Conservation (phyloP, 2,888 invertebrate genomes). For the Melikaiella ostensackeni region DNA sequence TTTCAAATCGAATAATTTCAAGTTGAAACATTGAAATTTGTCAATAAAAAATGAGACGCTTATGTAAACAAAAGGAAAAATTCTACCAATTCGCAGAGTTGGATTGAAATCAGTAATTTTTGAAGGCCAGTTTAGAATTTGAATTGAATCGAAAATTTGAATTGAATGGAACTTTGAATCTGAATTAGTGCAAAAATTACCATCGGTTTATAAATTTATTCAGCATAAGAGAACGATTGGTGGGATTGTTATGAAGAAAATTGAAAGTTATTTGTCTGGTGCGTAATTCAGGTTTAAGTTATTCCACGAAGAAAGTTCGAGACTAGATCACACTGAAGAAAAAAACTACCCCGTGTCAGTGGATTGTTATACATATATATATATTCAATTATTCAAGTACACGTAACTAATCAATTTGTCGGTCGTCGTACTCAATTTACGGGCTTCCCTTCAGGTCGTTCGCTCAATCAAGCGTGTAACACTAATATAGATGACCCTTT, state of each 20-base stretch:
- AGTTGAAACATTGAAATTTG: neutral
- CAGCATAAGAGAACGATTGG: neutral
- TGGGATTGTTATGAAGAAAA: slow-evolving; percentile 19
- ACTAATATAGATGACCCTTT: neutral
- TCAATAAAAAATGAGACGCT: too few species aligned
- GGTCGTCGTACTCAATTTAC: slow-evolving; percentile 9
- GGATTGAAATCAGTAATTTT: neutral
- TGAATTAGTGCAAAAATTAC: neutral
- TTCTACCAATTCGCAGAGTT: too few species aligned
- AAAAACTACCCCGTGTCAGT: slow-evolving; percentile 13
- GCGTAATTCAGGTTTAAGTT: slow-evolving; percentile 10
- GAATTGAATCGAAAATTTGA: neutral
- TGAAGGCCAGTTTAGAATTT: neutral
- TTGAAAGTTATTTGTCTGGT: slow-evolving; percentile 15
- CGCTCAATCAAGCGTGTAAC: neutral
- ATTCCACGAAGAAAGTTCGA: slow-evolving; percentile 5
- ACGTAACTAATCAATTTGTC: neutral
- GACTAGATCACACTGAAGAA: neutral
- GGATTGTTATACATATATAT: neutral
- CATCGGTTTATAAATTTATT: too few species aligned
- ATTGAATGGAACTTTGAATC: neutral
- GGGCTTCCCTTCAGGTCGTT: slow-evolving; percentile 29
- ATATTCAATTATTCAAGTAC: neutral
- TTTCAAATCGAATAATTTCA: neutral
- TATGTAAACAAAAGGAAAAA: too few species aligned